A percentile compares a stretch with the other conserved stretches of the same genome.
Evolutionary conservation across 1,140 invertebrate genomes (phyloP).

Genomic region (Bombus ignitus): DNA sequence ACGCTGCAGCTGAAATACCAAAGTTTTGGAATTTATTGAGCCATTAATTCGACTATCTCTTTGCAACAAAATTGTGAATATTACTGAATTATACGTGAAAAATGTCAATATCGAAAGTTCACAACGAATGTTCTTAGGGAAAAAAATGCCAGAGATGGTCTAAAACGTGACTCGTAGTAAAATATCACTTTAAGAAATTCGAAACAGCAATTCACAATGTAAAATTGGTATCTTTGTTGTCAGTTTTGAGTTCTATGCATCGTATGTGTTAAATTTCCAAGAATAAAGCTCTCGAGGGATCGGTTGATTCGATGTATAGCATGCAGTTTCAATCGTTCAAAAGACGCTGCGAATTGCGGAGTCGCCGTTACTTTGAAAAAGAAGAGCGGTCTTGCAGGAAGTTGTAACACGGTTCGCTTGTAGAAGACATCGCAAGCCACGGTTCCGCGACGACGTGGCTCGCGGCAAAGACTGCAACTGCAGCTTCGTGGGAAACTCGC

Average conservation of each 20-base stretch:
- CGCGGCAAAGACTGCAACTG: constrained; percentile 37
- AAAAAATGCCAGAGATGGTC: neutral
- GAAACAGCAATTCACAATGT: neutral
- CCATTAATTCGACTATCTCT: neutral
- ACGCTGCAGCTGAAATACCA: neutral
- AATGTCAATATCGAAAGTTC: no score
- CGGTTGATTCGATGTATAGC: neutral
- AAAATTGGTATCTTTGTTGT: neutral
- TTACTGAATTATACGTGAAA: no score
- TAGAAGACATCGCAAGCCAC: constrained; percentile 3
- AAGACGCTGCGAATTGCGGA: neutral
- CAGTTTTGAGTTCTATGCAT: neutral
- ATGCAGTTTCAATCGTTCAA: no score
- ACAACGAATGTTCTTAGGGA: neutral
- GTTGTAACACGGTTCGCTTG: constrained; percentile 34
- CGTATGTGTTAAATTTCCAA: neutral
- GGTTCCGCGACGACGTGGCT: constrained; percentile 4
- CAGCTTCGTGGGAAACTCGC: constrained; percentile 48
- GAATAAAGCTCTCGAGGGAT: neutral
- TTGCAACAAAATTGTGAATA: no score
- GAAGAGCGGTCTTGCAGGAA: constrained; percentile 16
- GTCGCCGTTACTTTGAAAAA: neutral
- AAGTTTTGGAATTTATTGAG: neutral
- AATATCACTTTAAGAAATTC: neutral
- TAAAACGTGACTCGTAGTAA: no score